Conservation (phyloP, 2,888 invertebrate genomes). For the Nezara viridula region DNA sequence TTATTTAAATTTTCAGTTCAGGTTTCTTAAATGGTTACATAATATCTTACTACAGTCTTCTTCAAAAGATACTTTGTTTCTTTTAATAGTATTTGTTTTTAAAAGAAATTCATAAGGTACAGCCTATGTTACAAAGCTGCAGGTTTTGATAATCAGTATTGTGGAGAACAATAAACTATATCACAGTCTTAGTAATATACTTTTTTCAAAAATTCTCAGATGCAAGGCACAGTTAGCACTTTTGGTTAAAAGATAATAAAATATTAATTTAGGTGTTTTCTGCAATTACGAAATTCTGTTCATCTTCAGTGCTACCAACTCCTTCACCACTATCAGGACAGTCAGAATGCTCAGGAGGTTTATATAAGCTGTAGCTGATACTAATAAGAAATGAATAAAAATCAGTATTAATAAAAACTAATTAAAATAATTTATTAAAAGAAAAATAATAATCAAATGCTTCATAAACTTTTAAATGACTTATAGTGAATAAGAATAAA, state of each 20-base stretch:
- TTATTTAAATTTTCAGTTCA: background rate
- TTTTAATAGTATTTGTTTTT: too few species aligned
- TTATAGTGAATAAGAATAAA: background rate
- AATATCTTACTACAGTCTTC: too few species aligned
- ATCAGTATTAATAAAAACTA: too few species aligned
- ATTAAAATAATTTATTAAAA: too few species aligned
- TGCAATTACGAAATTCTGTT: background rate
- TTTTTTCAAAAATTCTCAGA: background rate
- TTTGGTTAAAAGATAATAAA: background rate
- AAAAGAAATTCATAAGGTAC: too few species aligned
- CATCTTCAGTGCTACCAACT: background rate
- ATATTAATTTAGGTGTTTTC: background rate
- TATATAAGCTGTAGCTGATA: background rate
- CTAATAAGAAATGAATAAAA: background rate
- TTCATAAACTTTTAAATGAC: background rate
- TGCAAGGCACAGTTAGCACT: background rate
- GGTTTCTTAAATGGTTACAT: background rate
- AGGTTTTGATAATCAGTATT: too few species aligned
- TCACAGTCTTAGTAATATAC: background rate
- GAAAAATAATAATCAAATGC: background rate
- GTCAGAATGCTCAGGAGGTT: background rate
- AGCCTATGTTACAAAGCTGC: too few species aligned
- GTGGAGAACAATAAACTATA: background rate
- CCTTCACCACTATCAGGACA: background rate
- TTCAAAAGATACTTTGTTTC: too few species aligned